Conservation (phyloP, 2,888 invertebrate species). For the Bombyx huttoni region DNA sequence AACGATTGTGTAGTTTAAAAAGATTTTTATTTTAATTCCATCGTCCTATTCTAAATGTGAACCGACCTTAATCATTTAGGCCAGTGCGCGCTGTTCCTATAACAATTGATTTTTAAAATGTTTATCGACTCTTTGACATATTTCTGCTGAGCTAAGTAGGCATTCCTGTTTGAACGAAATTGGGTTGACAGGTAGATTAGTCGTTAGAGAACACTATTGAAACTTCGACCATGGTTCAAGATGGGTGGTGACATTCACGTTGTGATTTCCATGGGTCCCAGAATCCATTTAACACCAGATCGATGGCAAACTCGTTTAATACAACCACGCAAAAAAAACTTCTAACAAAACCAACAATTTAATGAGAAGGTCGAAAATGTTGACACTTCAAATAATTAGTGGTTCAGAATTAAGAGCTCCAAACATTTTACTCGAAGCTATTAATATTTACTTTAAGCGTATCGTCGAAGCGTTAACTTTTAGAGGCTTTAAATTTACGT, state of each 20-base stretch:
- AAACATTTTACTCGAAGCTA: constrained; percentile 9
- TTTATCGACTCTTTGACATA: too few relatives aligned
- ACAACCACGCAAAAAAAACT: background rate
- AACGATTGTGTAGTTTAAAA: background rate
- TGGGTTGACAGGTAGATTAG: too few relatives aligned
- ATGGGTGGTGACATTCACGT: too few relatives aligned
- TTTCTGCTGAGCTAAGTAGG: too few relatives aligned
- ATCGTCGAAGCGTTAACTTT: constrained; percentile 12
- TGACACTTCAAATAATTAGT: background rate
- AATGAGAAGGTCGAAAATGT: background rate
- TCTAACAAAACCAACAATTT: background rate
- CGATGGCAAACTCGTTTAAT: too few relatives aligned
- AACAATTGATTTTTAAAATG: background rate
- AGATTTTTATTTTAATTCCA: background rate
- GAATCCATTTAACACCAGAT: too few relatives aligned
- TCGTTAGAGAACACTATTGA: too few relatives aligned
- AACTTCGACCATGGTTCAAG: too few relatives aligned
- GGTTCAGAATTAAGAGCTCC: constrained; percentile 5
- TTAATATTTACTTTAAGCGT: constrained; percentile 15
- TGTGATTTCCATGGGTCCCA: too few relatives aligned
- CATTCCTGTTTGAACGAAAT: too few relatives aligned
- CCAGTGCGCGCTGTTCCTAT: background rate
- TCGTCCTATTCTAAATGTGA: background rate
- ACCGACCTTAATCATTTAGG: background rate
- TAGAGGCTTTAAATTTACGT: constrained; percentile 1